These are phyloP conservation scores for Noctua janthe DNA, from an alignment of 2,888 invertebrate genomes.

Conservation along the genomic window DNA sequence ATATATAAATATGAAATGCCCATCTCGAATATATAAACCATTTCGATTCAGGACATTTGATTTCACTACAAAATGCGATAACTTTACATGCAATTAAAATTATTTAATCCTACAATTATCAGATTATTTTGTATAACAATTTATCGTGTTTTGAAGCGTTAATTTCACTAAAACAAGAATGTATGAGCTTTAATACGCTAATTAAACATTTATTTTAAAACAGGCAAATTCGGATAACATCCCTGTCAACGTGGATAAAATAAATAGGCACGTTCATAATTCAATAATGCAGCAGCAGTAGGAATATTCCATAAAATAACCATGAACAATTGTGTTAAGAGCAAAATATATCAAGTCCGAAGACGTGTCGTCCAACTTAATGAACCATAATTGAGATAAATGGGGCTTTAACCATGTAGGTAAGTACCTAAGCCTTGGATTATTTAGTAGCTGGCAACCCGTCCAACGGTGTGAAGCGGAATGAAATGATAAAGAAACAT, in stretches of 20 bases:
- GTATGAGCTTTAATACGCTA: not conserved
- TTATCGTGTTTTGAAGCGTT: not conserved
- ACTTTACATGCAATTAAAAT: not conserved
- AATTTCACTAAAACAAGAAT: not conserved
- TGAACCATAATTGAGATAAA: conserved; percentile 60
- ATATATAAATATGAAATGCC: not conserved
- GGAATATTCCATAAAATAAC: conserved; percentile 3
- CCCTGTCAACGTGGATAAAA: not conserved
- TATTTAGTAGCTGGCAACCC: conserved; percentile 28
- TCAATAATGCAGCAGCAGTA: conserved; percentile 1
- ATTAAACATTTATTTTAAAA: not conserved
- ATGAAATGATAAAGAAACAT: not conserved
- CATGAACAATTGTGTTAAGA: conserved; percentile 24
- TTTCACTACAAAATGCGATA: not conserved
- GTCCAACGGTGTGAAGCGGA: not conserved
- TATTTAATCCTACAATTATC: not conserved
- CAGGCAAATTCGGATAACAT: not conserved
- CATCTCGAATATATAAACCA: not conserved
- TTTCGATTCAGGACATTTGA: not conserved
- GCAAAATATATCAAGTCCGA: conserved; percentile 45
- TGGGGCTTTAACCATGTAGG: conserved; percentile 38
- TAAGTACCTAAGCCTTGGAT: conserved; percentile 24
- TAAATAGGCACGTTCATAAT: not conserved
- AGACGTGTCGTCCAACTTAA: conserved; percentile 45
- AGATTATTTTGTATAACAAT: not conserved